Base-by-base conservation (phyloP, 2,797 vertebrate genomes). In the Podargus strigoides region DNA sequence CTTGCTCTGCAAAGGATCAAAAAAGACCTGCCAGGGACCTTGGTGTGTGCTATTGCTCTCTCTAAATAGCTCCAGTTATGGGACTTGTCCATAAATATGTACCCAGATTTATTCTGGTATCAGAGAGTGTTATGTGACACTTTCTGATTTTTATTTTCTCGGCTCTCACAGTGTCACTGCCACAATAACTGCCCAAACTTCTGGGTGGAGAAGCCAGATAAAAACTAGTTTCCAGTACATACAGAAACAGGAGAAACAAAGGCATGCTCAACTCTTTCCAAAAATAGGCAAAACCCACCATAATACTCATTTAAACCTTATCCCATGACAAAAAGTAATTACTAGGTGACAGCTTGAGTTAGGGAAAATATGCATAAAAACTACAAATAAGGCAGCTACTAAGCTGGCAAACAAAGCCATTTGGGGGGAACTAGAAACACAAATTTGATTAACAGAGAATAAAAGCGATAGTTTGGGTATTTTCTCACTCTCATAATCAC, bases 31-130 rank as follows among this genome's bases (percentile, higher is more conserved):
- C 18, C 49, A 14, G 19, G n/a, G 30, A 68, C 19, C 19, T 21
- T 5, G 63, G 34, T 4, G 13, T 1, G 13, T 15, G 10, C 41
- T 12, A 17, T 1, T 11, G 30, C 42, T 67, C 4, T 0, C 27
- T 28, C 42, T 9, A 19, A 39, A 6, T 2, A 41, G 16, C 2
- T 6, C 30, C 8, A 27, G 16, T 32, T 46, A 32, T 19, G 26
- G 50, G 19, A 26, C 55, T 39, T 24, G 19, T 21, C 49, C 79
- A 14, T 10, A 50, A 46, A 36, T 0, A 0, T 0, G 30, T 8
- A 22, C 8, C 37, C 42, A 44, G 42, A 19, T 50, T 50, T 63
- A 41, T 15, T 24, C 62, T 14, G 20, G 26, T 36, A 34, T 12
- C 14, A 19, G 12, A 37, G 24, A 3, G 22, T 2, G 4, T 19